Conservation (phyloP, 2,888 invertebrate species). For the Prenolepis imparis region DNA sequence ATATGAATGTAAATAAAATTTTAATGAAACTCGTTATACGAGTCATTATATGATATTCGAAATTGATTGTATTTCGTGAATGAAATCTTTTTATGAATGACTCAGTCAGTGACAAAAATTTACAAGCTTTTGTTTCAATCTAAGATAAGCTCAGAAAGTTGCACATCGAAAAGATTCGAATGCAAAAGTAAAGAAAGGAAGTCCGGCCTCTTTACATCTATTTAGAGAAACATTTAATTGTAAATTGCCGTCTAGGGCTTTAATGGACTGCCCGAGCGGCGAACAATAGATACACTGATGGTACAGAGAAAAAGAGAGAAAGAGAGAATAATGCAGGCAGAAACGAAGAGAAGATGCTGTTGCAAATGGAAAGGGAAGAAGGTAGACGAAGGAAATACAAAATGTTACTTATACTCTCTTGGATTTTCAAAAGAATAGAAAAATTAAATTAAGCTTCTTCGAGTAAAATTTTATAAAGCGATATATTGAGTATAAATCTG, state of each 20-base stretch:
- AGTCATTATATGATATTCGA: neutral
- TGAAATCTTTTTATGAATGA: neutral
- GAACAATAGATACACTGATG: slow-evolving; percentile 64
- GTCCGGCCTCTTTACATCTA: slow-evolving; percentile 60
- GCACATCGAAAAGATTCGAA: neutral
- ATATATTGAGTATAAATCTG: slow-evolving; percentile 6
- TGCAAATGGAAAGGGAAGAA: slow-evolving; percentile 32
- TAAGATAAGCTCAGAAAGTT: neutral
- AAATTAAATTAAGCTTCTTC: neutral
- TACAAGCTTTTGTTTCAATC: neutral
- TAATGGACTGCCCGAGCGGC: slow-evolving; percentile 69
- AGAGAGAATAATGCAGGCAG: neutral
- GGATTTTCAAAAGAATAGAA: slow-evolving; percentile 16
- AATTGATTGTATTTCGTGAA: slow-evolving; percentile 2
- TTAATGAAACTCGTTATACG: slow-evolving; percentile 16
- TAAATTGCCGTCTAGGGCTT: slow-evolving; percentile 71
- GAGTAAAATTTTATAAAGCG: neutral
- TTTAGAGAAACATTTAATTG: slow-evolving; percentile 72
- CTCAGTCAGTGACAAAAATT: neutral
- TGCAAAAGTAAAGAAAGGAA: slow-evolving; percentile 56
- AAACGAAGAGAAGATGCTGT: slow-evolving; percentile 20
- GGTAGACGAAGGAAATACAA: neutral
- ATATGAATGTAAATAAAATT: slow-evolving; percentile 22
- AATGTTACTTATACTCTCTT: slow-evolving; percentile 10
- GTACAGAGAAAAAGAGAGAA: slow-evolving; percentile 16